These are phyloP conservation scores for Rhorus exstirpatorius DNA, from an alignment of 2,888 invertebrate species.

Conservation along the genomic window DNA sequence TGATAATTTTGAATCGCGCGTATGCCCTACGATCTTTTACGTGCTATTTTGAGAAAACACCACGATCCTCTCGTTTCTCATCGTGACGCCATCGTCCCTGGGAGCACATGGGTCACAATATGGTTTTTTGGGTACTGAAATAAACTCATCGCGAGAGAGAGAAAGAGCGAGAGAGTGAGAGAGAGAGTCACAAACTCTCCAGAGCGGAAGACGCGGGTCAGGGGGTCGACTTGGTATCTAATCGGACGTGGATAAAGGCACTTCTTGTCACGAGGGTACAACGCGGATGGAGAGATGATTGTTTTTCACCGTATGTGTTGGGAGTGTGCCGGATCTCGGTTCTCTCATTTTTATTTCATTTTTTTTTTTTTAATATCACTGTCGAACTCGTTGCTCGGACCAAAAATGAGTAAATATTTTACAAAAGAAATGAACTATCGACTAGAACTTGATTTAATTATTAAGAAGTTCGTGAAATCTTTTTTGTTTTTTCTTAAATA, in stretches of 20 bases:
- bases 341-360: constrained; percentile 6
- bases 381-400: not conserved
- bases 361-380: constrained; percentile 23
- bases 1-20: not conserved
- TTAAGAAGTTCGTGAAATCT: too few relatives aligned
- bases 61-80: constrained; percentile 8
- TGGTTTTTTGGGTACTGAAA: constrained; percentile 76
- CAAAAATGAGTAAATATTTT: constrained; percentile 1
- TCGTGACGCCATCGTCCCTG: constrained; percentile 26
- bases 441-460: too few relatives aligned
- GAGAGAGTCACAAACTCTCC: constrained; percentile 49
- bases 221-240: constrained; percentile 82
- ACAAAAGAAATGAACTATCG: not conserved
- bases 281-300: constrained; percentile 75
- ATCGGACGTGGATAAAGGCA: constrained; percentile 81
- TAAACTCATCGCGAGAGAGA: constrained; percentile 73
- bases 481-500: too few relatives aligned
- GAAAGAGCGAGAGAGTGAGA: constrained; percentile 29
- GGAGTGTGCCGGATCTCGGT: constrained; percentile 71
- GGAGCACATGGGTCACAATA: constrained; percentile 62
- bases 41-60: constrained; percentile 3
- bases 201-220: constrained; percentile 81
- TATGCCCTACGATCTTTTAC: not conserved
- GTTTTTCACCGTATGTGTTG: constrained; percentile 69
- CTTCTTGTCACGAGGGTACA: constrained; percentile 78